These are phyloP conservation scores for Actinostola sp. DNA, from an alignment of 92 coral and sea anemone genomes.

Conservation along the genomic window DNA sequence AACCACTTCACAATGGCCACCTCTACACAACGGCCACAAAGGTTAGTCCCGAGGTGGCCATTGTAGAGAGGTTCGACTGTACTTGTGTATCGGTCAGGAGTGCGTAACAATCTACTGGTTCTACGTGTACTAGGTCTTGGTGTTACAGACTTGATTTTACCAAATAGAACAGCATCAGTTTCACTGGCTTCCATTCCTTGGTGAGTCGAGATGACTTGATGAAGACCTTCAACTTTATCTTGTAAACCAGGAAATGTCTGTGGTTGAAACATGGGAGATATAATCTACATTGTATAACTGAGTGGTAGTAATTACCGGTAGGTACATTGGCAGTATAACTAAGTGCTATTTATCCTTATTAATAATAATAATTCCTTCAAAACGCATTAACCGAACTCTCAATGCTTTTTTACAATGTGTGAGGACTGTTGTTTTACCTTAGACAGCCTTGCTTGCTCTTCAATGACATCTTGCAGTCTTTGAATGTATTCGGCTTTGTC, in stretches of 20 bases:
- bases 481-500: constrained; percentile 52
- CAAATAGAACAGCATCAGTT: constrained; percentile 62
- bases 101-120: constrained; percentile 4
- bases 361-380: too few species aligned
- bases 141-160: constrained; percentile 28
- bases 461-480: constrained; percentile 52
- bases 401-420: neutral
- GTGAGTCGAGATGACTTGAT: constrained; percentile 49
- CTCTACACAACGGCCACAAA: too few species aligned
- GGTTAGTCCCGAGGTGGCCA: too few species aligned
- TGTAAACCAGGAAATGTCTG: constrained; percentile 68
- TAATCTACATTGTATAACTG: neutral
- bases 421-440: constrained; percentile 48
- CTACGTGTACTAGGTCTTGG: constrained; percentile 15
- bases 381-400: too few species aligned
- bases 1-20: too few species aligned
- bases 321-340: too few species aligned
- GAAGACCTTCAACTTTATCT: constrained; percentile 48
- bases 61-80: neutral
- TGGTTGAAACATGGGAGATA: neutral
- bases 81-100: constrained; percentile 24
- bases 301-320: neutral
- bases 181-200: constrained; percentile 62
- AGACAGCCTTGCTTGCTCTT: constrained; percentile 42
- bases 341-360: too few species aligned